A percentile compares a stretch with the other conserved stretches of the same genome.
Evolutionary conservation across 1,140 invertebrate species (phyloP).

Genomic region (Panagrolaimus sp.): DNA sequence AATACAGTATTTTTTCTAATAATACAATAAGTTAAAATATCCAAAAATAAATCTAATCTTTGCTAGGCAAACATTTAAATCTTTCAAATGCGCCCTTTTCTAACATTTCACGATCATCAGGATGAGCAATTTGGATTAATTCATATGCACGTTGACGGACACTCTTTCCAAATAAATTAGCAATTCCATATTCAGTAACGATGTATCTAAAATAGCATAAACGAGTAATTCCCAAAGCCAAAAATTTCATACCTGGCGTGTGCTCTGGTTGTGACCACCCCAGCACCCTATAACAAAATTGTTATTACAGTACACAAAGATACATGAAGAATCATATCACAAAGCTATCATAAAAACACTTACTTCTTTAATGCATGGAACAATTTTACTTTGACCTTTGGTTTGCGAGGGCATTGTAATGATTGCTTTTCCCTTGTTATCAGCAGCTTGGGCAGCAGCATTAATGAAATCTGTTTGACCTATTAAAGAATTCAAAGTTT

Average conservation of each 20-base stretch:
- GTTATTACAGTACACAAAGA: neutral
- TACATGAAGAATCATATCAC: constrained; percentile 18
- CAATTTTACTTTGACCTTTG: constrained; percentile 81
- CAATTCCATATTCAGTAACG: constrained; percentile 86
- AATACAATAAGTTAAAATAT: too few species aligned
- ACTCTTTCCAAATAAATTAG: constrained; percentile 80
- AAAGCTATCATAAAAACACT: constrained; percentile 45
- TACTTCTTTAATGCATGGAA: constrained; percentile 76
- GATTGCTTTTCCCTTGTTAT: constrained; percentile 83
- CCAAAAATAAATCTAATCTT: neutral
- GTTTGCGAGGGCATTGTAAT: constrained; percentile 82
- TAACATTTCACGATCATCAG: constrained; percentile 75
- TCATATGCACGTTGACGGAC: constrained; percentile 79
- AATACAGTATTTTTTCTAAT: too few species aligned
- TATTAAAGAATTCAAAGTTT: constrained; percentile 65
- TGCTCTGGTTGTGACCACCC: constrained; percentile 83
- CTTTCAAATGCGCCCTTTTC: constrained; percentile 83
- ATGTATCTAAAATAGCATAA: constrained; percentile 66
- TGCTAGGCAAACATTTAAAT: constrained; percentile 76
- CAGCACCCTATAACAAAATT: constrained; percentile 69
- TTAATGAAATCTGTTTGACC: constrained; percentile 92
- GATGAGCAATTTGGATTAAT: constrained; percentile 82
- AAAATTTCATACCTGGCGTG: constrained; percentile 80
- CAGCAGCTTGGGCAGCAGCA: constrained; percentile 80
- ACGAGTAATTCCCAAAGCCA: neutral